Conservation (phyloP, 2,888 invertebrate species). For the Cosmorhoe ocellata region DNA sequence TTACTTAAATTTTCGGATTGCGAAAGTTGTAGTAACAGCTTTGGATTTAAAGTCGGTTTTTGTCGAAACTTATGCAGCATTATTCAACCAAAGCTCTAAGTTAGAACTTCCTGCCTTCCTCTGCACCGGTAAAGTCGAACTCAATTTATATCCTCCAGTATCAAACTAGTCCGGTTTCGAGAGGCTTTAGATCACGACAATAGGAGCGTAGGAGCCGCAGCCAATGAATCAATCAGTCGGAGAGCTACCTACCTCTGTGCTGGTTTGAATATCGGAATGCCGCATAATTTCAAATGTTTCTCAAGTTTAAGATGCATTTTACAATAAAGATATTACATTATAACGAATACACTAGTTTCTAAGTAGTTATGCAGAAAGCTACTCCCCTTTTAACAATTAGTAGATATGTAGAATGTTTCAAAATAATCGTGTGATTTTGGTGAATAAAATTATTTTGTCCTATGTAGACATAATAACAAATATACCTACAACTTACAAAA, state of each 20-base stretch:
- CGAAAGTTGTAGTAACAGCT: no score
- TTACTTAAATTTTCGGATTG: not conserved
- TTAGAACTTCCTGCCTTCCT: constrained; percentile 23
- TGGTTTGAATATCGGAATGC: constrained; percentile 23
- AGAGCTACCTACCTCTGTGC: constrained; percentile 29
- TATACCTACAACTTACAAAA: no score
- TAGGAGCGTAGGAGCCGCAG: constrained; percentile 41
- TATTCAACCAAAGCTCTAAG: constrained; percentile 16
- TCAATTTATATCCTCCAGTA: constrained; percentile 36
- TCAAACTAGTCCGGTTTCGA: constrained; percentile 35
- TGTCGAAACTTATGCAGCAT: constrained; percentile 13
- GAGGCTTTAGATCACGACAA: constrained; percentile 44
- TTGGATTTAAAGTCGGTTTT: not conserved
- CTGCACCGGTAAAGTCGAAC: constrained; percentile 31
- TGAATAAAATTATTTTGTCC: no score
- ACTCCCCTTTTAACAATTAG: no score
- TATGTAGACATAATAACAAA: no score
- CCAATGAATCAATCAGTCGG: constrained; percentile 51
- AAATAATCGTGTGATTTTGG: no score
- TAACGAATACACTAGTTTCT: no score
- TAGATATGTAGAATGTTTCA: no score
- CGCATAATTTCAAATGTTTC: constrained; percentile 15
- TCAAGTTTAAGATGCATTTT: not conserved
- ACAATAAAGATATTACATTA: no score
- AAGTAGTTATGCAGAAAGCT: no score